Conservation (phyloP, 2,113 vertebrate genomes). For the Mola mola region DNA sequence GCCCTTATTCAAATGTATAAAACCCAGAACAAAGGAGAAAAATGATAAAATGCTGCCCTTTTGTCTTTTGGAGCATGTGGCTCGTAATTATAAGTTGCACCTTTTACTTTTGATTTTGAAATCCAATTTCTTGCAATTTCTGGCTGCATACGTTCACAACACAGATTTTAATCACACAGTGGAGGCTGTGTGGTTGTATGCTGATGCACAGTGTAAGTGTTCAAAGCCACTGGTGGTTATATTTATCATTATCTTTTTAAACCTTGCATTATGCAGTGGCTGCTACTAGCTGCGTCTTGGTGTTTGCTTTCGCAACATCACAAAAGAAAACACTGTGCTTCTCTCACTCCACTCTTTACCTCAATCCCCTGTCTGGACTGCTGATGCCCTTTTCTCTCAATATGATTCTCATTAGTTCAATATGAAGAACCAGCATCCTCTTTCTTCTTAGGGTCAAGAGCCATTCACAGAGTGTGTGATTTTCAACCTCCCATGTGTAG, state of each 20-base stretch:
- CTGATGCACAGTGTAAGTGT: slow-evolving; percentile 26
- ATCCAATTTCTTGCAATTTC: too few relatives aligned
- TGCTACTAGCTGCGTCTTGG: slow-evolving; percentile 50
- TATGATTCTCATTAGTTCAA: slow-evolving; percentile 70
- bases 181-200: too few relatives aligned
- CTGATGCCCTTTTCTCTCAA: slow-evolving; percentile 58
- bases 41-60: too few relatives aligned
- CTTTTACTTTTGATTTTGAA: too few relatives aligned
- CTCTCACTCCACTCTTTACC: slow-evolving; percentile 60
- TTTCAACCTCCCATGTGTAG: slow-evolving; percentile 42
- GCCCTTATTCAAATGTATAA: too few relatives aligned
- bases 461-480: slow-evolving; percentile 47
- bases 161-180: too few relatives aligned
- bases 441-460: slow-evolving; percentile 54
- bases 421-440: slow-evolving; percentile 59
- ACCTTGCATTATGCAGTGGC: slow-evolving; percentile 50
- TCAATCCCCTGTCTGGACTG: slow-evolving; percentile 54
- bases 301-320: slow-evolving; percentile 69
- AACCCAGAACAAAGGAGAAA: too few relatives aligned
- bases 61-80: too few relatives aligned
- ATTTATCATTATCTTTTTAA: slow-evolving; percentile 54
- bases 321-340: slow-evolving; percentile 56
- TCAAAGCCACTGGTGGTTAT: slow-evolving; percentile 44
- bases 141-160: too few relatives aligned
- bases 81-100: too few relatives aligned